A percentile compares a stretch with the other conserved stretches of the same genome.
phyloP scores from a whole-genome alignment of 2,113 vertebrate genomes.

The Narcine bancroftii region DNA sequence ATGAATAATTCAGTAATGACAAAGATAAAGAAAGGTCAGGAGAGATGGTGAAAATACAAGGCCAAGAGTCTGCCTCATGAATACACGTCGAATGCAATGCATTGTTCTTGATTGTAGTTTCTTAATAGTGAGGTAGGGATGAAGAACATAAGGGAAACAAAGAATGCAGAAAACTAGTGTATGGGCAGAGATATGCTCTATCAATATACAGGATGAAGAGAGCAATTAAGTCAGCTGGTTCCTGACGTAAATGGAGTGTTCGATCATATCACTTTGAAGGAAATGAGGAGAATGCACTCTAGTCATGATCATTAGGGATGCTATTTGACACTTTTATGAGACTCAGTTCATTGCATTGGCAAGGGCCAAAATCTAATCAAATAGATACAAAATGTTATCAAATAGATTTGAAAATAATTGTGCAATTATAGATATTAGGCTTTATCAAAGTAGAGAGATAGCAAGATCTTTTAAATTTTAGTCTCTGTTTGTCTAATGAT shows the following conservation, averaged over 20 bases:
- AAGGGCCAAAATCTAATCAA: not conserved
- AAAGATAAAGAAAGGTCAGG: not conserved
- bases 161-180: too few species aligned
- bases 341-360: not conserved
- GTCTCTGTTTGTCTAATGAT: not conserved
- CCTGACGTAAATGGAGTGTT: not conserved
- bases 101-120: not conserved
- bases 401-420: too few species aligned
- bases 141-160: not conserved
- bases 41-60: not conserved
- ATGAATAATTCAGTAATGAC: not conserved
- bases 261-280: not conserved
- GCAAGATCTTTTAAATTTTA: not conserved
- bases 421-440: not conserved
- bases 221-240: not conserved
- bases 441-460: not conserved
- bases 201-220: not conserved
- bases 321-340: not conserved
- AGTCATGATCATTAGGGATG: not conserved
- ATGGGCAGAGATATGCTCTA: not conserved
- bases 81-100: not conserved
- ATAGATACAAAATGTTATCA: not conserved
- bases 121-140: not conserved
- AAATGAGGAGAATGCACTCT: not conserved
- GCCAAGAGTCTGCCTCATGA: not conserved